Evolutionary conservation across 2,888 invertebrate species (phyloP).

Genomic region (Spisula subtruncata): DNA sequence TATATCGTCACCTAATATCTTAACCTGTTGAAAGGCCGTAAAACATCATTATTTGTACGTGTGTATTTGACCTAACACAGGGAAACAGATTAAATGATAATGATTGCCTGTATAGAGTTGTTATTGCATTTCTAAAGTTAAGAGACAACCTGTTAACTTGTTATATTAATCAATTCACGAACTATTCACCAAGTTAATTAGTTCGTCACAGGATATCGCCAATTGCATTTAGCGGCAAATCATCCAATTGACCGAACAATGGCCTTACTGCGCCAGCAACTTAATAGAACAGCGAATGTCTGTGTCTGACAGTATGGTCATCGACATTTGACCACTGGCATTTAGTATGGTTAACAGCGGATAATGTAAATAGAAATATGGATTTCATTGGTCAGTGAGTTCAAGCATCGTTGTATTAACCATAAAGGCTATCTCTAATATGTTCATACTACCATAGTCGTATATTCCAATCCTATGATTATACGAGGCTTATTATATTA

Average conservation of each 20-base stretch:
- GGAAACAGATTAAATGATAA: neutral
- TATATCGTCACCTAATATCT: too few species aligned
- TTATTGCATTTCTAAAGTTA: neutral
- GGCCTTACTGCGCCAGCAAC: neutral
- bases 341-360: neutral
- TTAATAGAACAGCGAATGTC: neutral
- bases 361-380: neutral
- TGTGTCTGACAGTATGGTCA: neutral
- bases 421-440: neutral
- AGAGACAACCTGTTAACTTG: neutral
- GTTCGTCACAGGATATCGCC: conserved; percentile 1
- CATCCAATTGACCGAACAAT: conserved; percentile 1
- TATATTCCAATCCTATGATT: neutral
- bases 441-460: neutral
- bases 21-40: too few species aligned
- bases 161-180: neutral
- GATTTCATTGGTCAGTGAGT: conserved; percentile 1
- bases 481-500: neutral
- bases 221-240: conserved; percentile 10
- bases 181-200: neutral
- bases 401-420: neutral
- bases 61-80: too few species aligned
- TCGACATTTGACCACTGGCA: conserved; percentile 2
- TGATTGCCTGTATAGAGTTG: neutral
- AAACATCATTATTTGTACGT: too few species aligned